phyloP scores from a whole-genome alignment of 2,888 invertebrate genomes.

The Ochlodes sylvanus region DNA sequence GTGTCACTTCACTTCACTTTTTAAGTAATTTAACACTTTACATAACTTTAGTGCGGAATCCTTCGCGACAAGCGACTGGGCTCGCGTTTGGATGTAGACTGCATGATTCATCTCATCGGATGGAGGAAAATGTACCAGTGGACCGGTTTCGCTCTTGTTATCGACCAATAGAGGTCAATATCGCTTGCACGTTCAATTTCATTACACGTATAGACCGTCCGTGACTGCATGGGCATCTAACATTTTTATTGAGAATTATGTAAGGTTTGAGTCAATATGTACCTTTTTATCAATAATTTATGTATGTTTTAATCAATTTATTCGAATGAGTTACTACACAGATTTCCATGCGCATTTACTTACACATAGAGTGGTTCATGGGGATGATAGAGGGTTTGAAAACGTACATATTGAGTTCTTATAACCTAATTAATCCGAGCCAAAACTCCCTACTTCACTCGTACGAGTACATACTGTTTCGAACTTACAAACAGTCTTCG shows the following conservation, averaged over 20 bases:
- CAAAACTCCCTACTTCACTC: too few species aligned
- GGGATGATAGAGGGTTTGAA: too few species aligned
- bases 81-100: slow-evolving; percentile 67
- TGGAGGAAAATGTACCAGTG: slow-evolving; percentile 52
- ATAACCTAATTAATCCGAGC: too few species aligned
- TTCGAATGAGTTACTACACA: too few species aligned
- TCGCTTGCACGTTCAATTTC: slow-evolving; percentile 22
- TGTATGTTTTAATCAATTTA: too few species aligned
- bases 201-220: slow-evolving; percentile 10
- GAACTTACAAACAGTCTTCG: too few species aligned
- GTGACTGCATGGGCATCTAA: slow-evolving; percentile 14
- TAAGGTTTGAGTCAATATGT: not conserved
- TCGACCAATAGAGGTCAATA: slow-evolving; percentile 25
- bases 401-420: too few species aligned
- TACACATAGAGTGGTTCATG: too few species aligned
- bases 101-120: slow-evolving; percentile 74
- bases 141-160: slow-evolving; percentile 37
- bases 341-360: too few species aligned
- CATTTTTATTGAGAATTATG: slow-evolving; percentile 13
- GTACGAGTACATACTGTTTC: too few species aligned
- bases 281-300: too few species aligned
- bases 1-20: slow-evolving; percentile 24
- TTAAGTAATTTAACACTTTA: slow-evolving; percentile 19
- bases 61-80: slow-evolving; percentile 46
- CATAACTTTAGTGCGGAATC: slow-evolving; percentile 19